Percentiles rank a stretch among this genome's conserved stretches.
phyloP scores from a whole-genome alignment of 2,888 invertebrate genomes.

The Rhorus exstirpatorius region DNA sequence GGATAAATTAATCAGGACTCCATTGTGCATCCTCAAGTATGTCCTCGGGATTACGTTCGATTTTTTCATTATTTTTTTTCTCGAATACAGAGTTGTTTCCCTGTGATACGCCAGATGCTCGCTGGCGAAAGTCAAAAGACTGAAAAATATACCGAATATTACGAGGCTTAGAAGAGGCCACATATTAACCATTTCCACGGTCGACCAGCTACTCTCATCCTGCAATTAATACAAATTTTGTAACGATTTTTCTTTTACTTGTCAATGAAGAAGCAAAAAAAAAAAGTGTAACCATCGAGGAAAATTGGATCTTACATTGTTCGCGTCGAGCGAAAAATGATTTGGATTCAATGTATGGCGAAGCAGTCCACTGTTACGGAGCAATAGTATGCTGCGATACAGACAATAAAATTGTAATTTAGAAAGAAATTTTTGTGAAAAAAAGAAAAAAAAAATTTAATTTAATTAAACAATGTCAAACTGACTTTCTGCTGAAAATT shows the following conservation, averaged over 20 bases:
- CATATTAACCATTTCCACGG: slow-evolving; percentile 81
- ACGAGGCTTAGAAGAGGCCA: slow-evolving; percentile 79
- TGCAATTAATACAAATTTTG: slow-evolving; percentile 49
- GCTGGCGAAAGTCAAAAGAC: slow-evolving; percentile 69
- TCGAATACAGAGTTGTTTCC: neutral
- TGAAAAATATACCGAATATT: slow-evolving; percentile 71
- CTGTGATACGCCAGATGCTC: slow-evolving; percentile 69
- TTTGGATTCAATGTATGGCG: slow-evolving; percentile 80
- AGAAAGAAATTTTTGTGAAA: no score
- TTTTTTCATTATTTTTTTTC: slow-evolving; percentile 3
- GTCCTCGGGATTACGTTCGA: slow-evolving; percentile 22
- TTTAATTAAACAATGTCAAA: neutral
- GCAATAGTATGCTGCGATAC: slow-evolving; percentile 78
- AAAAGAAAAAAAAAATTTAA: neutral
- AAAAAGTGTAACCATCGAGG: neutral
- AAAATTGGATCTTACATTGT: slow-evolving; percentile 28
- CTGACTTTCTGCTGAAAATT: slow-evolving; percentile 82
- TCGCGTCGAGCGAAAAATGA: slow-evolving; percentile 72
- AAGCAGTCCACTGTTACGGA: slow-evolving; percentile 82
- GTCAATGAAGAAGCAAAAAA: neutral
- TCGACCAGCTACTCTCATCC: slow-evolving; percentile 73
- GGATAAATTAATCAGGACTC: slow-evolving; percentile 18
- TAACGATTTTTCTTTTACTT: neutral
- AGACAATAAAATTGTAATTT: no score
- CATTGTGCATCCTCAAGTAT: slow-evolving; percentile 42